Evolutionary conservation across 2,113 vertebrate genomes (phyloP).

Genomic region (Pica pica): DNA sequence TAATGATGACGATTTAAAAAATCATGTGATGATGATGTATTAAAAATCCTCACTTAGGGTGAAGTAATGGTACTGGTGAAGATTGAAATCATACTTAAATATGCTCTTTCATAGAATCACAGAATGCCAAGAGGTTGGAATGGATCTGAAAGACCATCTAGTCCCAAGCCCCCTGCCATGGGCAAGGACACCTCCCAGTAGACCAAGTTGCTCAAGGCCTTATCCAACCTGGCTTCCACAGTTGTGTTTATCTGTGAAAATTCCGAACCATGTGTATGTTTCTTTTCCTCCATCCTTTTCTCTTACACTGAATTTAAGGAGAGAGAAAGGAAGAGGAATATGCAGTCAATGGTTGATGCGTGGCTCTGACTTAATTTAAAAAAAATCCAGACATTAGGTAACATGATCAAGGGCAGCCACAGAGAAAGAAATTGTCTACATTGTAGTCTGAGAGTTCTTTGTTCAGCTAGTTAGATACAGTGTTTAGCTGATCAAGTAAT

Average conservation of each 20-base stretch:
- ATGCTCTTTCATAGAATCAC: neutral
- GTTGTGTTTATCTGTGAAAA: neutral
- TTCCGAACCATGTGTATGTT: neutral
- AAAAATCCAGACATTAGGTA: neutral
- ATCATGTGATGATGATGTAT: neutral
- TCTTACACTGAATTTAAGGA: neutral
- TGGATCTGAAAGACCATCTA: too few relatives aligned
- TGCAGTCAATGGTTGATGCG: neutral
- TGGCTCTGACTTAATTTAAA: neutral
- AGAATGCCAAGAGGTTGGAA: neutral
- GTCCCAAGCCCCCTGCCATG: neutral
- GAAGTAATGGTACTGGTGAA: neutral
- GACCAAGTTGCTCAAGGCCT: neutral
- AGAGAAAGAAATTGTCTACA: neutral
- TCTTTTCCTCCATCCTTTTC: neutral
- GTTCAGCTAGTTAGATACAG: neutral
- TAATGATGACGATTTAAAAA: neutral
- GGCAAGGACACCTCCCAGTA: neutral
- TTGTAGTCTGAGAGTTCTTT: neutral
- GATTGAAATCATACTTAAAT: neutral
- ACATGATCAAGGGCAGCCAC: neutral
- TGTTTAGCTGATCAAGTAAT: neutral
- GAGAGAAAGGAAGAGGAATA: neutral
- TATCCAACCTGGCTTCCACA: too few relatives aligned
- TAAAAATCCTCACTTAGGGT: neutral